phyloP scores from a whole-genome alignment of 2,113 vertebrate genomes.

The Oreocharis arfaki region DNA sequence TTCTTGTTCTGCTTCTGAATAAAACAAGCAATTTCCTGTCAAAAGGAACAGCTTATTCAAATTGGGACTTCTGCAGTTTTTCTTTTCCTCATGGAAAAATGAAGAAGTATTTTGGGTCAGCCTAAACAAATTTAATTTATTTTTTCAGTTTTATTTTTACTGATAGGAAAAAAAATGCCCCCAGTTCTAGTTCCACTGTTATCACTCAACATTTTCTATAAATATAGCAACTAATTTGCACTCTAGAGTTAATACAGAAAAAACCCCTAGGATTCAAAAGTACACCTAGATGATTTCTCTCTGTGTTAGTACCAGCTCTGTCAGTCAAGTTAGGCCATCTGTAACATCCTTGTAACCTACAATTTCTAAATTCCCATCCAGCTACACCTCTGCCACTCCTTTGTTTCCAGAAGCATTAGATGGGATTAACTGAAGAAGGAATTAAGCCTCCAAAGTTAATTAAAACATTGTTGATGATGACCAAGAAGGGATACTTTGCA shows the following conservation, averaged over 20 bases:
- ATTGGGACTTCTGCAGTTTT: neutral
- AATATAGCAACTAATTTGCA: neutral
- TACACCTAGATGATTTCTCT: neutral
- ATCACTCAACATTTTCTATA: neutral
- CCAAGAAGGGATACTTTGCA: neutral
- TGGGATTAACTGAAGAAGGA: neutral
- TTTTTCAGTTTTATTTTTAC: neutral
- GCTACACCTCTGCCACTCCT: conserved; percentile 13
- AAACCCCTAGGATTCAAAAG: neutral
- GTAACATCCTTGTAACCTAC: neutral
- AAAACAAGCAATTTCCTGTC: neutral
- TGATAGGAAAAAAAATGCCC: neutral
- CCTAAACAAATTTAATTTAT: neutral
- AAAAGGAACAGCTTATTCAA: neutral
- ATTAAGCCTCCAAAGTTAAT: neutral
- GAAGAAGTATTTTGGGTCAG: neutral
- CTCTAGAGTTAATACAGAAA: neutral
- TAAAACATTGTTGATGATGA: neutral
- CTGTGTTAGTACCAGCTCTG: neutral
- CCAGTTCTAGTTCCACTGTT: neutral
- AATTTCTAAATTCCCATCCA: conserved; percentile 5
- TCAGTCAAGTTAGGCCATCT: neutral
- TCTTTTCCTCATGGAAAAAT: neutral
- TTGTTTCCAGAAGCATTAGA: neutral
- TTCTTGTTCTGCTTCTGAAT: neutral